A percentile compares a stretch with the other conserved stretches of the same genome.
Conservation (phyloP, 2,888 invertebrate genomes). For the Gari tellinella region DNA sequence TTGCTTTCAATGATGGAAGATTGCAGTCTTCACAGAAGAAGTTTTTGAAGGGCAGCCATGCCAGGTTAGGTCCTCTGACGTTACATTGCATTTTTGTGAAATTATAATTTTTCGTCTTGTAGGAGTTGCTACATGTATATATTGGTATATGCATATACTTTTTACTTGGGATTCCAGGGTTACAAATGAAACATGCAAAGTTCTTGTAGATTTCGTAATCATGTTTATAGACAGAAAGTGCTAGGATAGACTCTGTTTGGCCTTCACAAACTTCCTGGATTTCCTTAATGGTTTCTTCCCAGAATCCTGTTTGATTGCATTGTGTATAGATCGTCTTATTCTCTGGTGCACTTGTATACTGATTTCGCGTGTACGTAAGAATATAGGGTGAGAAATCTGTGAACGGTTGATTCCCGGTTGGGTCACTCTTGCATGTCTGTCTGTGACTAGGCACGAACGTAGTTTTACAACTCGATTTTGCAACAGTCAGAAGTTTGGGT, state of each 20-base stretch:
- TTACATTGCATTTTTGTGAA: slow-evolving; percentile 14
- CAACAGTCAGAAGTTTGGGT: too few relatives aligned
- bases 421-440: too few relatives aligned
- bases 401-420: too few relatives aligned
- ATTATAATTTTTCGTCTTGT: neutral
- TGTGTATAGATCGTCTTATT: neutral
- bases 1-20: slow-evolving; percentile 2
- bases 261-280: slow-evolving; percentile 5
- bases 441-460: too few relatives aligned
- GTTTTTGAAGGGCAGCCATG: slow-evolving; percentile 32
- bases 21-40: slow-evolving; percentile 28
- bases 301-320: slow-evolving; percentile 27
- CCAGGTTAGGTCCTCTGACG: neutral
- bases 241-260: neutral
- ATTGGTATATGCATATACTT: neutral
- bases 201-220: slow-evolving; percentile 19
- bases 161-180: slow-evolving; percentile 12
- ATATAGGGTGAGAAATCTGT: too few relatives aligned
- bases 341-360: neutral
- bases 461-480: too few relatives aligned
- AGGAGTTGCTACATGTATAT: slow-evolving; percentile 10
- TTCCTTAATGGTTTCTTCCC: neutral
- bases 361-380: too few relatives aligned
- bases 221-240: slow-evolving; percentile 18
- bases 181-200: slow-evolving; percentile 32